These are phyloP conservation scores for Rhorus exstirpatorius DNA, from an alignment of 2,888 invertebrate genomes.

Conservation along the genomic window DNA sequence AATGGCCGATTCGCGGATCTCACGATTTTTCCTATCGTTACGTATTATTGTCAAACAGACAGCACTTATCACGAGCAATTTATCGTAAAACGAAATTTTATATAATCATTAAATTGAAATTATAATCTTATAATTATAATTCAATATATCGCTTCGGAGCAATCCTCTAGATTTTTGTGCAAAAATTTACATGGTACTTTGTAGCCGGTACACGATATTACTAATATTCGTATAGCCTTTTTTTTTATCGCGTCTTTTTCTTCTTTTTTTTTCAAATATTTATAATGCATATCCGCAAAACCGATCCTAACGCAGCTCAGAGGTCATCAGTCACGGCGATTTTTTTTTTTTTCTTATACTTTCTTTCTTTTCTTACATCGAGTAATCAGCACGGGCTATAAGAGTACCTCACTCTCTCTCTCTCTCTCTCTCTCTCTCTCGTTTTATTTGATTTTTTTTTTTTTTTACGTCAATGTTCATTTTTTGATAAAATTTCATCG, in stretches of 20 bases:
- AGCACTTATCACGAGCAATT: conserved; percentile 81
- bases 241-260: conserved; percentile 38
- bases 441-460: too few relatives aligned
- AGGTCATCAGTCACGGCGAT: conserved; percentile 67
- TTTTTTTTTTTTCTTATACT: conserved; percentile 29
- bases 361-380: conserved; percentile 63
- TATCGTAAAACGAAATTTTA: conserved; percentile 61
- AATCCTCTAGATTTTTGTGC: conserved; percentile 83
- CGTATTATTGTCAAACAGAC: conserved; percentile 85
- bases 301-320: conserved; percentile 50
- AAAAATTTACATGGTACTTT: conserved; percentile 83
- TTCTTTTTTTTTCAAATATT: conserved; percentile 13
- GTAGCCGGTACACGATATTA: conserved; percentile 67
- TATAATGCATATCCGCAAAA: conserved; percentile 31
- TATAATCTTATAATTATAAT: conserved; percentile 51
- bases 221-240: conserved; percentile 63
- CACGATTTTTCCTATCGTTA: conserved; percentile 75
- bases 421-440: background rate
- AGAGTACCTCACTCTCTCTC: conserved; percentile 15
- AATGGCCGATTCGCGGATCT: conserved; percentile 46
- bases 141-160: conserved; percentile 70
- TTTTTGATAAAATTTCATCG: conserved; percentile 2
- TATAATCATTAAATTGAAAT: conserved; percentile 58
- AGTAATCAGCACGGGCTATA: conserved; percentile 37
- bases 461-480: too few relatives aligned